phyloP scores from a whole-genome alignment of 2,113 vertebrate species.

The Heteronetta atricapilla region DNA sequence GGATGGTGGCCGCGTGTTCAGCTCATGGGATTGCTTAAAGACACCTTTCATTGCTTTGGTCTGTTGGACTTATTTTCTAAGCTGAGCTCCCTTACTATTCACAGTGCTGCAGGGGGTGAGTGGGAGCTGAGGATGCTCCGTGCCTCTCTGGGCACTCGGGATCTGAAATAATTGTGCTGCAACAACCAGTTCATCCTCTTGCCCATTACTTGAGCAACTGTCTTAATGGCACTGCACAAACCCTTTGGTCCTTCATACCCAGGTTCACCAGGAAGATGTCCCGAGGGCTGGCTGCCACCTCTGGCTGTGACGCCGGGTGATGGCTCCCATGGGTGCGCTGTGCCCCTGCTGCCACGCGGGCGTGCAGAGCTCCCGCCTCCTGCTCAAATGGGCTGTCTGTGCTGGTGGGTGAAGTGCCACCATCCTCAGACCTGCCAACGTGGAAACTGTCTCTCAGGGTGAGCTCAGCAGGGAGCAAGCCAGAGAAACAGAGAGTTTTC shows the following conservation, averaged over 20 bases:
- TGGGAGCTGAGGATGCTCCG: background rate
- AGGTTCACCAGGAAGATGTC: accelerated
- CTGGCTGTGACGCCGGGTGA: background rate
- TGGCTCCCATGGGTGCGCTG: background rate
- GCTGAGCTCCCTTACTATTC: background rate
- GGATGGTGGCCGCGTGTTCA: background rate
- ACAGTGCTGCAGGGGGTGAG: background rate
- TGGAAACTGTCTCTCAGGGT: background rate
- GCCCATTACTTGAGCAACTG: background rate
- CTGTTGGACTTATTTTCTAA: background rate
- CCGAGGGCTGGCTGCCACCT: background rate
- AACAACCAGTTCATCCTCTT: background rate
- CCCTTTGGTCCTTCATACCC: background rate
- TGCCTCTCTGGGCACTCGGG: background rate
- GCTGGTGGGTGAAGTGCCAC: background rate
- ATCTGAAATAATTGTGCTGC: background rate
- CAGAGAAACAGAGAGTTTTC: background rate
- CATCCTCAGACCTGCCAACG: background rate
- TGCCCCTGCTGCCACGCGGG: accelerated
- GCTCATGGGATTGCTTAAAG: background rate
- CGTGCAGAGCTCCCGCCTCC: background rate
- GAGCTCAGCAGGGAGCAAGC: background rate
- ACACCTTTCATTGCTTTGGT: background rate
- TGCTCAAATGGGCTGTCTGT: background rate
- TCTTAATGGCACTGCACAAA: background rate